phyloP scores from a whole-genome alignment of 2,113 vertebrate species.

The Loxodonta africana region DNA sequence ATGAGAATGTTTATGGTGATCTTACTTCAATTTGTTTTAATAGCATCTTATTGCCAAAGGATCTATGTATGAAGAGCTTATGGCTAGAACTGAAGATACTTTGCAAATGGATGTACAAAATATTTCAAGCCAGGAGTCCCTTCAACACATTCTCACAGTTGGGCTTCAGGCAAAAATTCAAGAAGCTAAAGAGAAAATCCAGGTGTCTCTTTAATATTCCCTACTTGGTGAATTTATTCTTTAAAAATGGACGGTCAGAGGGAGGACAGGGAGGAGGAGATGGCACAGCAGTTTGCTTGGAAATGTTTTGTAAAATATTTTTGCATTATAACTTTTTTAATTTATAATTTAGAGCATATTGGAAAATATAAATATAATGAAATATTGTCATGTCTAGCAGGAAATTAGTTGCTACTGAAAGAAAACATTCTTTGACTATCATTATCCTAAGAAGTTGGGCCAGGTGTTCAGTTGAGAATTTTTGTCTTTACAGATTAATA shows the following conservation, averaged over 20 bases:
- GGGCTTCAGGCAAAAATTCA: conserved; percentile 90
- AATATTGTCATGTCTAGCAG: neutral
- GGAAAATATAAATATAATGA: conserved; percentile 39
- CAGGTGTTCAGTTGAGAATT: conserved; percentile 65
- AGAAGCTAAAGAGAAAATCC: conserved; percentile 90
- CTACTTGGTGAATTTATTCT: conserved; percentile 33
- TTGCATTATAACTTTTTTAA: neutral
- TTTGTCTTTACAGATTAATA: conserved; percentile 80
- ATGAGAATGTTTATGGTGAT: conserved; percentile 26
- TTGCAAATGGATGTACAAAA: conserved; percentile 89
- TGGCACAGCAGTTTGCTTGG: neutral
- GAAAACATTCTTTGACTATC: neutral
- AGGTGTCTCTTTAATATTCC: conserved; percentile 86
- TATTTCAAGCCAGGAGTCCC: conserved; percentile 88
- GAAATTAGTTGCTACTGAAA: conserved; percentile 65
- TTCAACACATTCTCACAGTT: conserved; percentile 88
- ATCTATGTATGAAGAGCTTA: conserved; percentile 91
- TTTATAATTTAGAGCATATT: neutral
- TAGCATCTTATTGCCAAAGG: conserved; percentile 92
- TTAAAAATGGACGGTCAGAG: neutral
- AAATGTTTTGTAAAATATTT: conserved; percentile 36
- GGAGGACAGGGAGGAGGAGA: fast-evolving
- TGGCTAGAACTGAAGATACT: conserved; percentile 92
- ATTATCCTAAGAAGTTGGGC: neutral
- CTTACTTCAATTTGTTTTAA: conserved; percentile 57